Evolutionary conservation across 2,113 vertebrate species (phyloP).

Genomic region (Talpa occidentalis): DNA sequence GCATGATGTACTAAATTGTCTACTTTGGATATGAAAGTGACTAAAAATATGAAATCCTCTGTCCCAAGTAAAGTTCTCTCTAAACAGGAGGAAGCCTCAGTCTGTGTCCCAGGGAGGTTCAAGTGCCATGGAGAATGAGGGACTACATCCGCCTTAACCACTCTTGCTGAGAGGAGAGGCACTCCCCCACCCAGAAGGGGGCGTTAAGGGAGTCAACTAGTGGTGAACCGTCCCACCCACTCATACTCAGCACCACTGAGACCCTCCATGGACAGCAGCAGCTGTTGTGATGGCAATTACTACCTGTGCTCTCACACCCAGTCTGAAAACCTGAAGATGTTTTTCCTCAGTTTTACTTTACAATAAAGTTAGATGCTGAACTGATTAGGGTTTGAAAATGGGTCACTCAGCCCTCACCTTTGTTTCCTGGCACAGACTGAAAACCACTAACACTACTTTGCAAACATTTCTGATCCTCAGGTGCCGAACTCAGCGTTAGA

Average conservation of each 20-base stretch:
- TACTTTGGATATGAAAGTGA: not conserved
- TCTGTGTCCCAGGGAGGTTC: not conserved
- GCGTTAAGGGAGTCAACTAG: not conserved
- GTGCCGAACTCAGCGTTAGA: not conserved
- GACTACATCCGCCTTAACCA: not conserved
- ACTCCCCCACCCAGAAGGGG: not conserved
- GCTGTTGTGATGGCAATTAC: not conserved
- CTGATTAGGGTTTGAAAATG: not conserved
- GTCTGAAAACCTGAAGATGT: not conserved
- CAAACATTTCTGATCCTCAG: not conserved
- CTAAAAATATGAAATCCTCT: conserved; percentile 41
- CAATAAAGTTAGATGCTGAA: not conserved
- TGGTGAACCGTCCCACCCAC: not conserved
- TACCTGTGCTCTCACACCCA: not conserved
- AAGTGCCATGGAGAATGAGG: not conserved
- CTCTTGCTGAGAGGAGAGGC: not conserved
- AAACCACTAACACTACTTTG: not conserved
- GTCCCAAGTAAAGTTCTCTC: not conserved
- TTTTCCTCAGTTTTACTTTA: not conserved
- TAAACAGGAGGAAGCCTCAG: not conserved
- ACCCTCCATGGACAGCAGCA: not conserved
- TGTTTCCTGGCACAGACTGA: conserved; percentile 16
- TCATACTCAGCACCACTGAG: not conserved
- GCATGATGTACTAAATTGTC: not conserved
- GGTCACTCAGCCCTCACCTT: not conserved